phyloP scores from a whole-genome alignment of 2,797 vertebrate species.

The Acestrorhynchus altus region DNA sequence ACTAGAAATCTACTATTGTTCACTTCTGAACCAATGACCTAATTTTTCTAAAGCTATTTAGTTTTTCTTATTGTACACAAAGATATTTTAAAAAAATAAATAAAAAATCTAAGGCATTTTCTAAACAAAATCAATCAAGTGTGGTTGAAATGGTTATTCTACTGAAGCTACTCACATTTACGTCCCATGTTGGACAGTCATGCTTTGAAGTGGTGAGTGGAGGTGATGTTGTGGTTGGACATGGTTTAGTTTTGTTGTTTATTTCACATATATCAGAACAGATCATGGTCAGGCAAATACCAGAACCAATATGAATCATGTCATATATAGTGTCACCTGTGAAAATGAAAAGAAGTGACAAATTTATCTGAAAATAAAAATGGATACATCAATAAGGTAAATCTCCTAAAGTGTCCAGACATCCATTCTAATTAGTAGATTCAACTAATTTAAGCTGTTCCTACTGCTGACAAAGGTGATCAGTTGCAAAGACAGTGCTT shows the following conservation, averaged over 20 bases:
- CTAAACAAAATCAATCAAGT: background rate
- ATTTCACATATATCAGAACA: slow-evolving; percentile 73
- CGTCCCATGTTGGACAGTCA: slow-evolving; percentile 72
- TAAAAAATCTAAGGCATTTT: too few species aligned
- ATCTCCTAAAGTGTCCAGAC: background rate
- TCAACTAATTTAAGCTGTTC: background rate
- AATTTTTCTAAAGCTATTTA: too few species aligned
- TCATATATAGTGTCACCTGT: slow-evolving; percentile 65
- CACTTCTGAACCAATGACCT: too few species aligned
- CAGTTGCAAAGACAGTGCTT: accelerated
- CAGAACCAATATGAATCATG: slow-evolving; percentile 64
- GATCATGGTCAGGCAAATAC: slow-evolving; percentile 70
- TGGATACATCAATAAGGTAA: too few species aligned
- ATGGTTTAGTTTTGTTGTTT: slow-evolving; percentile 59
- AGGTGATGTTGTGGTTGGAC: slow-evolving; percentile 6
- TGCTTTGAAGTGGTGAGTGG: slow-evolving; percentile 22
- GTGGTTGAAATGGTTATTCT: background rate
- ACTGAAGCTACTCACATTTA: slow-evolving; percentile 65
- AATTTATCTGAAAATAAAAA: background rate
- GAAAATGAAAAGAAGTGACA: background rate
- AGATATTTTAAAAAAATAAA: too few species aligned
- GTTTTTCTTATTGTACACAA: too few species aligned
- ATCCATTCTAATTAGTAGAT: background rate
- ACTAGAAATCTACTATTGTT: too few species aligned
- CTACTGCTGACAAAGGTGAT: background rate